Base-by-base conservation (phyloP, 2,888 invertebrate genomes). In the Urechis unicinctus region DNA sequence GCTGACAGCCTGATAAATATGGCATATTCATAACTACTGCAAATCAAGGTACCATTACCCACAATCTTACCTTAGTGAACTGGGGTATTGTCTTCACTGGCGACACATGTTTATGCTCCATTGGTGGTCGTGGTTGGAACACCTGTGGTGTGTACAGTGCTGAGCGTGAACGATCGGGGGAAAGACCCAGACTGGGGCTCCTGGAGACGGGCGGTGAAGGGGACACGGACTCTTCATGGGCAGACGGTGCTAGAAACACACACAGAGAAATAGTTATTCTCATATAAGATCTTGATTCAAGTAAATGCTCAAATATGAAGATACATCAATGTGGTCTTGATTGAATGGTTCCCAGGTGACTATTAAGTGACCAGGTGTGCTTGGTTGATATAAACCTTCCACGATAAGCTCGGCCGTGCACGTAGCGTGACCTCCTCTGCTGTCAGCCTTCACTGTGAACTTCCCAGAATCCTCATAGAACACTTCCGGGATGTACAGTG, bases 331-430 rank as follows among this genome's bases (percentile, higher is more conserved):
- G n/a, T n/a, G n/a, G n/a, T n/a, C n/a, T n/a, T n/a, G n/a, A n/a
- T n/a, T n/a, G n/a, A n/a, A n/a, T n/a, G n/a, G n/a, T n/a, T n/a
- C n/a, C n/a, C n/a, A n/a, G n/a, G n/a, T n/a, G n/a, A n/a, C n/a
- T n/a, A n/a, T n/a, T n/a, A n/a, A n/a, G n/a, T n/a, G n/a, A n/a
- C n/a, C n/a, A n/a, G n/a, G n/a, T n/a, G n/a, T n/a, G n/a, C n/a
- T 46, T 4, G 2, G 13, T 24, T 26, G 17, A 22, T 21, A 48
- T 61, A 61, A 61, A 77, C 77, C 69, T 63, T 71, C 67, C 26
- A 89, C 86, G 56, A 85, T 84, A 64, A 89, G 85, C 70, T 88
- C 88, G 6, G 88, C 88, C 61, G 86, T 86, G 75, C 88, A 87
- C 73, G 86, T 85, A n/a, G 73, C 66, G 52, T 71, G 71, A 24